These are phyloP conservation scores for Lymantria dispar DNA, from an alignment of 2,888 invertebrate species.

Conservation along the genomic window DNA sequence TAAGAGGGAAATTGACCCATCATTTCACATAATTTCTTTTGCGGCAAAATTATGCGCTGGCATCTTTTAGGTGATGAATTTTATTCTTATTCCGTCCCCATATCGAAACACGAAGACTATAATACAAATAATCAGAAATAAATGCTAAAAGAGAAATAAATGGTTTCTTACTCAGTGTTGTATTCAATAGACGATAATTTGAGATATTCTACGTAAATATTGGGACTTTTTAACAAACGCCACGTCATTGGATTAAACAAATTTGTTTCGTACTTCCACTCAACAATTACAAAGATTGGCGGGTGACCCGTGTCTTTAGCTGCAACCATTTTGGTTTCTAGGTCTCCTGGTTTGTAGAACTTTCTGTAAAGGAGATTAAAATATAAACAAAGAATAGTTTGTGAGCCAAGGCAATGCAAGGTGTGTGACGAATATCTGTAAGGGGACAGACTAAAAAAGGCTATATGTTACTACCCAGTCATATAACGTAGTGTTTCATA, in stretches of 20 bases:
- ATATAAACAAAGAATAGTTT: no score
- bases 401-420: no score
- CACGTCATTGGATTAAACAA: slow-evolving; percentile 92
- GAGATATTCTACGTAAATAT: slow-evolving; percentile 87
- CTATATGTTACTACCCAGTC: no score
- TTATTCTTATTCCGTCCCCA: no score
- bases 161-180: slow-evolving; percentile 81
- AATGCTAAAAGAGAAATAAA: background rate
- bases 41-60: no score
- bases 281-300: slow-evolving; percentile 86
- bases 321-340: slow-evolving; percentile 86
- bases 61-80: no score
- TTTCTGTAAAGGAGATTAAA: slow-evolving; percentile 51
- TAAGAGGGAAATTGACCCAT: no score
- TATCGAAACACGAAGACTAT: background rate
- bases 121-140: no score
- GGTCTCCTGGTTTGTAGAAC: slow-evolving; percentile 88
- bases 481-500: no score
- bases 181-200: slow-evolving; percentile 88
- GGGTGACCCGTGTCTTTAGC: slow-evolving; percentile 85
- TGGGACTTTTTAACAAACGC: slow-evolving; percentile 88
- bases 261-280: slow-evolving; percentile 91
- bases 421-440: no score
- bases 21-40: no score
- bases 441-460: no score